Conservation (phyloP, 2,888 invertebrate species). For the Acrocyrtus sp. region DNA sequence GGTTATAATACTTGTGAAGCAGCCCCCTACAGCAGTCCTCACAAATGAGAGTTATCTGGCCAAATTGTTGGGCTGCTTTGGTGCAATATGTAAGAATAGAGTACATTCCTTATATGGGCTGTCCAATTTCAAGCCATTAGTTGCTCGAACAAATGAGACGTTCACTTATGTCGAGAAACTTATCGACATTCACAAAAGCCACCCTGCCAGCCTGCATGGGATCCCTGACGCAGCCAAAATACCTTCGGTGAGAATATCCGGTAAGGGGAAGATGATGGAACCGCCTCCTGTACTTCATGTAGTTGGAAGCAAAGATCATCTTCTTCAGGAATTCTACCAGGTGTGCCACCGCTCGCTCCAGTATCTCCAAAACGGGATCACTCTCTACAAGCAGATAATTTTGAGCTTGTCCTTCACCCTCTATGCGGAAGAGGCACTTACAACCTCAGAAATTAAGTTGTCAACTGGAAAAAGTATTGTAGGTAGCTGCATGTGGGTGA, state of each 20-base stretch:
- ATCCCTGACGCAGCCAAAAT: not conserved
- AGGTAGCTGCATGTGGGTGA: slow-evolving; percentile 38
- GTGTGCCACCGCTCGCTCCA: not conserved
- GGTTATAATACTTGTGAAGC: not conserved
- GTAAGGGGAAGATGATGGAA: not conserved
- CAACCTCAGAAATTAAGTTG: slow-evolving; percentile 17
- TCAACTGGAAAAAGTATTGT: slow-evolving; percentile 27
- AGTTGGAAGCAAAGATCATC: not conserved
- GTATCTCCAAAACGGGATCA: slow-evolving; percentile 1
- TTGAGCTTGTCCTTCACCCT: slow-evolving; percentile 21
- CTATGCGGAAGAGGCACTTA: slow-evolving; percentile 22
- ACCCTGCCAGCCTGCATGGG: not conserved
- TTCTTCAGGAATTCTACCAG: slow-evolving; percentile 25
- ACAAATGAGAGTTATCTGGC: too few species aligned
- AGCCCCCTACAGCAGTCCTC: not conserved
- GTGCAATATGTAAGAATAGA: slow-evolving; percentile 1
- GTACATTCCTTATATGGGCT: slow-evolving; percentile 3
- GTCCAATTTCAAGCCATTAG: slow-evolving; percentile 11
- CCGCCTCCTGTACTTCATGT: not conserved
- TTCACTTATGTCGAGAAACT: not conserved
- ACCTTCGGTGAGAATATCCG: not conserved
- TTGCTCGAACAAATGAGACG: not conserved
- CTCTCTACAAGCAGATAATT: slow-evolving; percentile 20
- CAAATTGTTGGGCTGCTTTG: slow-evolving; percentile 1
- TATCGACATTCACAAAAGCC: not conserved